Percentiles rank a stretch among this genome's conserved stretches.
Conservation (phyloP, 2,888 invertebrate genomes). For the Tinea pellionella region DNA sequence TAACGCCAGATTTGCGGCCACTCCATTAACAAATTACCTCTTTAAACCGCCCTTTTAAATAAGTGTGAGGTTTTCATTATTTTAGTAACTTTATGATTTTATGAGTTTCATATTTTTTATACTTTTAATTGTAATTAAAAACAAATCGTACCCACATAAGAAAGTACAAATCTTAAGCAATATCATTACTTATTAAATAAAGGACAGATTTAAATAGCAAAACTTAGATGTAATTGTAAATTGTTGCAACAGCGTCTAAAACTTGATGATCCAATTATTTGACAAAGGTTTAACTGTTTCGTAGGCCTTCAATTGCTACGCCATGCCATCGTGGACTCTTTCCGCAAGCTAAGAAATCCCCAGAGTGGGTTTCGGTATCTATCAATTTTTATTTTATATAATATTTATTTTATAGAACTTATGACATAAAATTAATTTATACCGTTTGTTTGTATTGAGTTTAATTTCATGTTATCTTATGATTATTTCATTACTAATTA, state of each 20-base stretch:
- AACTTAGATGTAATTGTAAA: background rate
- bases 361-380: background rate
- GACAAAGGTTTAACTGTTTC: constrained; percentile 9
- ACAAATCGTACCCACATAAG: no score
- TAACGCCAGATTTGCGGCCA: constrained; percentile 57
- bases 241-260: background rate
- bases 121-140: no score
- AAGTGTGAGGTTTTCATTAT: constrained; percentile 23
- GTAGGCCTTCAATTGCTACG: background rate
- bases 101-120: background rate
- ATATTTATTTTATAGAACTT: background rate
- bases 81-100: background rate
- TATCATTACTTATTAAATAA: no score
- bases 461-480: no score
- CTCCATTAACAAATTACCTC: constrained; percentile 62
- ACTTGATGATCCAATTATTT: constrained; percentile 11
- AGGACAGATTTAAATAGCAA: background rate
- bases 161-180: no score
- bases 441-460: no score
- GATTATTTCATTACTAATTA: no score
- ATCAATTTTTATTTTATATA: background rate
- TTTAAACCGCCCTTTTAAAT: constrained; percentile 32
- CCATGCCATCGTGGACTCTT: background rate
- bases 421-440: no score
- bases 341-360: background rate